These are phyloP conservation scores for Manis pentadactyla DNA, from an alignment of 2,797 vertebrate genomes.

Conservation along the genomic window DNA sequence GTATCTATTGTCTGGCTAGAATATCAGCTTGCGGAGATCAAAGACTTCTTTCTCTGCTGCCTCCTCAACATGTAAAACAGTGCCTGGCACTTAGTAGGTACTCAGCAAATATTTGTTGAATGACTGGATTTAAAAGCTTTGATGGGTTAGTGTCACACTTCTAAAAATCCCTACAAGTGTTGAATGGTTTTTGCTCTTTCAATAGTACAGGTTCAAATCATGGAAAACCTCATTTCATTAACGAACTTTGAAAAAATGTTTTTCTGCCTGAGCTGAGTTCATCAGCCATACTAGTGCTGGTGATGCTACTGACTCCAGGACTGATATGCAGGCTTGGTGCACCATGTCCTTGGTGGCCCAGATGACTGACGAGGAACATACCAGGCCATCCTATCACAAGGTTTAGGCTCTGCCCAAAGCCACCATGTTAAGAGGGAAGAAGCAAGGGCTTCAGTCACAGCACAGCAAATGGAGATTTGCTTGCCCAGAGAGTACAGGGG, in stretches of 20 bases:
- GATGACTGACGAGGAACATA: neutral
- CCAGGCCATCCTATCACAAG: neutral
- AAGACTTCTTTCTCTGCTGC: neutral
- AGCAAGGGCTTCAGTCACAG: neutral
- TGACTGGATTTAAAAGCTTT: neutral
- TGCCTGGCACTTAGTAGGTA: neutral
- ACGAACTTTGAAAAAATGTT: neutral
- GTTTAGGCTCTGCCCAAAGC: accelerated
- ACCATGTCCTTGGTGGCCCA: neutral
- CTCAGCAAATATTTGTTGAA: neutral
- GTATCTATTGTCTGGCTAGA: neutral
- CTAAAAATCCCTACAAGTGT: neutral
- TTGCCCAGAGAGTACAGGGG: neutral
- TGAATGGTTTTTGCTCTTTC: neutral
- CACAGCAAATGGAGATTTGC: neutral
- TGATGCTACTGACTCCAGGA: neutral
- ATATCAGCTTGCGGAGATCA: neutral
- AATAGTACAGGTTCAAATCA: neutral
- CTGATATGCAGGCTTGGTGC: accelerated
- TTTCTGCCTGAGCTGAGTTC: neutral
- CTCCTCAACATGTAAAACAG: neutral
- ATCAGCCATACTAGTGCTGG: neutral
- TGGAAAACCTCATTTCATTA: neutral
- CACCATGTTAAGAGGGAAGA: neutral
- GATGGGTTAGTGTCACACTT: neutral